phyloP scores from a whole-genome alignment of 2,113 vertebrate species.

The Chelonoidis abingdonii region DNA sequence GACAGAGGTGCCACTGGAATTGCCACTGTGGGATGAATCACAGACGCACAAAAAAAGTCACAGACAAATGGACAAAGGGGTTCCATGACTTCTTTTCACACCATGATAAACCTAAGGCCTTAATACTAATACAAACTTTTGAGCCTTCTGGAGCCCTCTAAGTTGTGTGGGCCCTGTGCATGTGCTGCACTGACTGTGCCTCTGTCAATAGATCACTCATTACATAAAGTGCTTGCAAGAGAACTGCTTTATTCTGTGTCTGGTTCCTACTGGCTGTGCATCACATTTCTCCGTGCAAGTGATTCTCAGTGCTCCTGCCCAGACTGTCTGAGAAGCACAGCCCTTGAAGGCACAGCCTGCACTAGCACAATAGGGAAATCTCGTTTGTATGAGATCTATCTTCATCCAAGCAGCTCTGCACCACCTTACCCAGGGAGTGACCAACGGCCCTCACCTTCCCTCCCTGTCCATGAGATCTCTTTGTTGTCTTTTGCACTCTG shows the following conservation, averaged over 20 bases:
- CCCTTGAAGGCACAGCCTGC: background rate
- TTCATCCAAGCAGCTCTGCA: background rate
- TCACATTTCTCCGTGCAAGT: no score
- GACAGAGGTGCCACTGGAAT: background rate
- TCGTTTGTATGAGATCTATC: conserved; percentile 4
- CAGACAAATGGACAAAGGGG: background rate
- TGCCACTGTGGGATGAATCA: background rate
- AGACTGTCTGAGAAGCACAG: background rate
- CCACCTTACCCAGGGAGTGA: background rate
- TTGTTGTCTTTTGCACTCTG: background rate
- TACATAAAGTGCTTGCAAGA: background rate
- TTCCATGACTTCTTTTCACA: background rate
- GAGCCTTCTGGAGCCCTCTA: background rate
- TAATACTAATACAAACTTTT: background rate
- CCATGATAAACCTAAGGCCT: background rate
- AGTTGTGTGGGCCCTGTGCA: background rate
- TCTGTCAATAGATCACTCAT: background rate
- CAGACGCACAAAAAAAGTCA: background rate
- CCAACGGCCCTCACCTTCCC: background rate
- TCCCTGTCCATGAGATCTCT: background rate
- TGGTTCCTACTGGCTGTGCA: background rate
- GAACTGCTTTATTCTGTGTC: background rate
- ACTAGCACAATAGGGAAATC: background rate
- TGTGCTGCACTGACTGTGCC: background rate
- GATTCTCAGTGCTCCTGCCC: background rate